Evolutionary conservation across 2,113 vertebrate species (phyloP), one percentile per base, ranked within the genome.

Genomic region (Hydrochoerus hydrochaeris): DNA sequence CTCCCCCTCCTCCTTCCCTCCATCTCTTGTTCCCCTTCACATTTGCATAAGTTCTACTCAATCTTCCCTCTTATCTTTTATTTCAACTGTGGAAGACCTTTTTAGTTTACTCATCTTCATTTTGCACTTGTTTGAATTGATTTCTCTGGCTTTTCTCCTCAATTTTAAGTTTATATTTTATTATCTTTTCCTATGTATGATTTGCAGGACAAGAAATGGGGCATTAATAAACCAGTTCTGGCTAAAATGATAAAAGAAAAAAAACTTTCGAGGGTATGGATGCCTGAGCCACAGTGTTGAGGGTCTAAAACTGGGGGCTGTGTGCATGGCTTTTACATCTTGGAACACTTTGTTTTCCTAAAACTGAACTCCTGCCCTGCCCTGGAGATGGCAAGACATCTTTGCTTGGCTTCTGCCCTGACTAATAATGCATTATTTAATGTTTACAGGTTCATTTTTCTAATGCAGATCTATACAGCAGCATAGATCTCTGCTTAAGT

Each of bases 161-260:
- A 41, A 41, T 30, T 77, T 95, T 88, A 95, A 87, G 35, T 58
- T 84, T 82, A 20, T 57, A 82, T 54, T 71, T 90, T 75, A 75
- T 80, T 52, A 73, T 60, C 44, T 73, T 95, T 95, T 92, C 35
- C 20, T 65, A 14, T 52, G 17, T n/a, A 41, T 60, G 71, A 16
- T 57, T 95, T 81, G 7, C 80, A 93, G 60, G 65, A 73, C 19
- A 90, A 77, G 5, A 22, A 46, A 38, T 16, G 19, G 26, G 32
- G 19, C 58, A 83, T 26, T 65, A 84, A 82, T 81, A 44, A 71
- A 26, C 12, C 46, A 83, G n/a, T 94, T 78, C 13, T 78, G n/a
- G 44, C 32, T 85, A 90, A 86, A 94, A 69, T 93, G 63, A 90
- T 24, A 46, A 71, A n/a, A n/a, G n/a, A n/a, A n/a, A n/a, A n/a